Conservation (phyloP, 2,113 vertebrate species). For the Clarias batrachus region DNA sequence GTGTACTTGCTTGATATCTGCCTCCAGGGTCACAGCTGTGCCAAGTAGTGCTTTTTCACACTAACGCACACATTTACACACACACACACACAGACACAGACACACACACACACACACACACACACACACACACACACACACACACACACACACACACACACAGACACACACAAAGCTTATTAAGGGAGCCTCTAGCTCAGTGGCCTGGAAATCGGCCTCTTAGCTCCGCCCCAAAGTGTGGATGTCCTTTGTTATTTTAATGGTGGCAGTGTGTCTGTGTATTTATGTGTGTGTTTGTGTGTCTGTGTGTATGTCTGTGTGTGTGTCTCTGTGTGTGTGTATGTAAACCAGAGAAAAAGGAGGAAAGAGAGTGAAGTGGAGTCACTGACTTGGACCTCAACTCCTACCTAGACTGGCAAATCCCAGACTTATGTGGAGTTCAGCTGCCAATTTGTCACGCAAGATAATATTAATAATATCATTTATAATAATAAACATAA, state of each 20-base stretch:
- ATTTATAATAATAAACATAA: not conserved
- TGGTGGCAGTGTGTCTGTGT: conserved; percentile 38
- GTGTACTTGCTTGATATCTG: conserved; percentile 64
- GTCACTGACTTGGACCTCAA: conserved; percentile 19
- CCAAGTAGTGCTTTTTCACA: conserved; percentile 52
- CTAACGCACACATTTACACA: conserved; percentile 38
- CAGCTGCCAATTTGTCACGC: not conserved
- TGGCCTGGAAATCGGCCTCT: conserved; percentile 69
- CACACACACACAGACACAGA: conserved; percentile 40
- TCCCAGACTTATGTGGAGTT: not conserved
- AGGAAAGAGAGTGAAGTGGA: conserved; percentile 12
- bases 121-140: conserved; percentile 39
- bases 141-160: conserved; percentile 45
- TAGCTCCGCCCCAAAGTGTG: conserved; percentile 81
- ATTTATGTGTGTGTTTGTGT: conserved; percentile 33
- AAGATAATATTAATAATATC: not conserved
- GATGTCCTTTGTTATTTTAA: conserved; percentile 79
- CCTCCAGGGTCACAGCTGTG: conserved; percentile 77
- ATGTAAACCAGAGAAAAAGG: conserved; percentile 8
- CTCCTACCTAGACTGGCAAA: not conserved
- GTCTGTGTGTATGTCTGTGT: conserved; percentile 23
- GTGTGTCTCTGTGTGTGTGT: conserved; percentile 17
- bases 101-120: conserved; percentile 48
- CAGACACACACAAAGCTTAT: conserved; percentile 63
- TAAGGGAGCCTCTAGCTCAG: conserved; percentile 75